Evolutionary conservation across 2,888 invertebrate species (phyloP).

Genomic region (Lasius fuliginosus): DNA sequence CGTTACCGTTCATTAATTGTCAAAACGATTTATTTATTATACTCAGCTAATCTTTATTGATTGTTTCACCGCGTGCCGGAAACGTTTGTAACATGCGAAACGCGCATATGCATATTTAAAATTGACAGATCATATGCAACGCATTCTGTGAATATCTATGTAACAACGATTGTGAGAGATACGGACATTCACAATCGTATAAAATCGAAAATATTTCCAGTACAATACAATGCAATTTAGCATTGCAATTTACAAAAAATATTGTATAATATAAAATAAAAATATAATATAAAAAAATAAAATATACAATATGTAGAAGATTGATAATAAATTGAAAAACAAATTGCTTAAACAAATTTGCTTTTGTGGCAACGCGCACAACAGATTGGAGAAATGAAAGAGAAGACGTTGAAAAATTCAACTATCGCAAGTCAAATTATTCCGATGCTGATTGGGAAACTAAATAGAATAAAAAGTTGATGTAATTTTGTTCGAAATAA

Average conservation of each 20-base stretch:
- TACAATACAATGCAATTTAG: neutral
- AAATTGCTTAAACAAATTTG: neutral
- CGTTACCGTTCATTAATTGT: conserved; percentile 37
- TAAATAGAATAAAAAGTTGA: conserved; percentile 13
- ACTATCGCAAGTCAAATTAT: neutral
- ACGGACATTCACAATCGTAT: neutral
- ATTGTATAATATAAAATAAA: neutral
- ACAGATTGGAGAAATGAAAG: neutral
- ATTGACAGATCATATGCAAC: conserved; percentile 27
- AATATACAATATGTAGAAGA: neutral
- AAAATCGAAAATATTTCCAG: conserved; percentile 17
- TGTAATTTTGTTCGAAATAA: neutral
- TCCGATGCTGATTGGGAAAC: neutral
- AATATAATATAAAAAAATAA: neutral
- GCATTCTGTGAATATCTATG: conserved; percentile 11
- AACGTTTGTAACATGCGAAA: conserved; percentile 20
- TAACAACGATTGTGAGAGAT: conserved; percentile 32
- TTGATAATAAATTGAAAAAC: neutral
- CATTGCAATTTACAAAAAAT: neutral
- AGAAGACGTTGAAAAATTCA: neutral
- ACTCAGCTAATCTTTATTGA: conserved; percentile 49
- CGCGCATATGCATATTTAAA: conserved; percentile 42
- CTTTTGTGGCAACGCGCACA: neutral
- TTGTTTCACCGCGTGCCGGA: conserved; percentile 47
- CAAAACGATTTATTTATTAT: conserved; percentile 53